Base-by-base conservation (phyloP, 2,888 invertebrate species). In the Rhingia rostrata region DNA sequence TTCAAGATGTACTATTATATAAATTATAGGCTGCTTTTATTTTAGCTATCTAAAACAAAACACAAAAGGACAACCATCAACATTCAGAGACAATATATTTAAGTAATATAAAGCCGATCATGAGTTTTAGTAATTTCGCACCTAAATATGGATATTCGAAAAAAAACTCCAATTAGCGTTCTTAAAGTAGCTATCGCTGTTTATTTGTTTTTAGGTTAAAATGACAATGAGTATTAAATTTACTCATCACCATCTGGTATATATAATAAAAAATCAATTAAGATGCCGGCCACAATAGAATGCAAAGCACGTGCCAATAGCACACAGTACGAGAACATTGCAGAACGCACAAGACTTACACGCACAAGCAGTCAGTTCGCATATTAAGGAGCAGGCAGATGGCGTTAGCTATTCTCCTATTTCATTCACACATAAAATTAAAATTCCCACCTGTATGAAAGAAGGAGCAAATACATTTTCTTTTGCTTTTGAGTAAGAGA, bases 271-370 rank as follows among this genome's bases (percentile, higher is more conserved):
- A 22, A 43, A 32, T 39, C 70, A 9, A 6, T 32, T 43, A 14
- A 49, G 49, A 51, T 58, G 49, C 41, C 70, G 33, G 49, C 7
- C 33, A 51, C 41, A 72, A 41, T 73, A 37, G 66, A 79, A 85
- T 85, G 75, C 85, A 75, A 81, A 72, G 81, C 85, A 85, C 85
- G 85, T 85, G 85, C 85, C 81, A 81, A 66, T 74, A 83, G 56
- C 51, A 79, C 66, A 69, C 69, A 54, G 41, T 54, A 67, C 74
- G 54, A 67, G n/a, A n/a, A n/a, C n/a, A n/a, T 22, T 22, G 22
- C 22, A 22, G 67, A 80, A 56, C 9, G 49, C 30, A 12, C 6
- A n/a, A n/a, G 56, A 14, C 47, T 30, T 56, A 70, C 45, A 56
- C 7, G 35, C 45, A 51, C 35, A 45, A 60, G 53, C 22, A 69